Evolutionary conservation across 2,797 vertebrate genomes (phyloP), one percentile per base, ranked within the genome.

Genomic region (Coregonus suidteri): DNA sequence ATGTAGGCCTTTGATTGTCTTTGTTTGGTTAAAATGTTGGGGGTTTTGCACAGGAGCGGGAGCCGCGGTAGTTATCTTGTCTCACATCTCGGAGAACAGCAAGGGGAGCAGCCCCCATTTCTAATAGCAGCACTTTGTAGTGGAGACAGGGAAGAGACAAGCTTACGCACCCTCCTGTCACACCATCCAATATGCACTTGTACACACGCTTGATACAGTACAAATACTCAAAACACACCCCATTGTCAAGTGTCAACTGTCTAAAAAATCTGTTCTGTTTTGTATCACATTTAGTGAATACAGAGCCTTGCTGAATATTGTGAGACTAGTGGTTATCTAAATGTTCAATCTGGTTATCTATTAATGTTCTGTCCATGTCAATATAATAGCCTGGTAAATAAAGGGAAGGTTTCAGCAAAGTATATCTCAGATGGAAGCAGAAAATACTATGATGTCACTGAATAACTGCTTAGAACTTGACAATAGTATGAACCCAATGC

Each of bases 1-100:
- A 79, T 77, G 13, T 0, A 11, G 80, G 77, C 78, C 59, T 90
- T 82, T 83, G 80, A 79, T 79, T 88, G 76, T 71, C 79, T 85
- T 69, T 85, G 80, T 86, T 84, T 86, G 67, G 37, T 70, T 83
- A 73, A 83, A 82, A 83, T 11, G 25, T 25, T 25, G 25, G 25
- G 1, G 1, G 3, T 47, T 47, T 47, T 47, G 71, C 77, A 80
- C 64, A 81, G 67, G 73, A 82, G 75, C 75, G 35, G 75, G 77
- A 79, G 85, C 78, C 64, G 34, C 6, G 71, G 11, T 65, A 85
- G 75, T 84, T 89, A 88, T 88, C 87, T 73, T 68, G 77, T 85
- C 62, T 87, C 74, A 82, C 86, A 89, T 91, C 83, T 88, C 66
- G 68, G 77, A 82, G 31, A 53, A 78, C 79, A 76, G 84, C 77